Conservation (phyloP, 2,797 vertebrate species). For the Philypnodon macrostomus region DNA sequence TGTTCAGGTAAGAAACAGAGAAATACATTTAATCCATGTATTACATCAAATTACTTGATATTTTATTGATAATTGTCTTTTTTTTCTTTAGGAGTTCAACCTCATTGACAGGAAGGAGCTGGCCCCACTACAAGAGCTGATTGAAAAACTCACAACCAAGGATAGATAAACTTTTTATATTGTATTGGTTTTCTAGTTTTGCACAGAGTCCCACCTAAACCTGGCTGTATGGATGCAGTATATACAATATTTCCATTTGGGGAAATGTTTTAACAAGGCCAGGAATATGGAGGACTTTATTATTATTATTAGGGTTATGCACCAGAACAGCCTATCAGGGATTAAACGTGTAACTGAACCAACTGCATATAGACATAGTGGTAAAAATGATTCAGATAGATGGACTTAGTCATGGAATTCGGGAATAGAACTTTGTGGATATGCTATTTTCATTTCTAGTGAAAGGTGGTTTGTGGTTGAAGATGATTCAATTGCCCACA, state of each 20-base stretch:
- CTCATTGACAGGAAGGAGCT: slow-evolving; percentile 96
- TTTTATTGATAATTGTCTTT: too few species aligned
- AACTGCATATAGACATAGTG: slow-evolving; percentile 46
- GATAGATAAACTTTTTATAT: slow-evolving; percentile 87
- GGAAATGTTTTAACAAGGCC: slow-evolving; percentile 71
- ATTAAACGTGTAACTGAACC: slow-evolving; percentile 56
- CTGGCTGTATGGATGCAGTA: slow-evolving; percentile 77
- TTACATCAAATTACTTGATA: background rate
- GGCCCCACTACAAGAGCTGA: slow-evolving; percentile 95
- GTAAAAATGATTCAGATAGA: slow-evolving; percentile 42
- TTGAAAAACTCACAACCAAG: slow-evolving; percentile 97
- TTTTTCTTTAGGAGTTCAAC: slow-evolving; percentile 88
- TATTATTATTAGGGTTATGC: slow-evolving; percentile 64
- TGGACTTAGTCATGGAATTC: slow-evolving; percentile 38
- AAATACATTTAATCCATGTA: background rate
- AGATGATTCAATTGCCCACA: slow-evolving; percentile 26
- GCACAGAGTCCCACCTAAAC: slow-evolving; percentile 73
- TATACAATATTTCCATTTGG: slow-evolving; percentile 74
- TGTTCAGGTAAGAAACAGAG: slow-evolving; percentile 84
- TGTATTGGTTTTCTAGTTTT: slow-evolving; percentile 71
- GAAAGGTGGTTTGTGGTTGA: slow-evolving; percentile 28
- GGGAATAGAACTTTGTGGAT: slow-evolving; percentile 38
- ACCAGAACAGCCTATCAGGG: slow-evolving; percentile 67
- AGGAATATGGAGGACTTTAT: slow-evolving; percentile 62
- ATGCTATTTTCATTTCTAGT: slow-evolving; percentile 23